phyloP scores from a whole-genome alignment of 2,113 vertebrate species.

The Tonatia bakeri region DNA sequence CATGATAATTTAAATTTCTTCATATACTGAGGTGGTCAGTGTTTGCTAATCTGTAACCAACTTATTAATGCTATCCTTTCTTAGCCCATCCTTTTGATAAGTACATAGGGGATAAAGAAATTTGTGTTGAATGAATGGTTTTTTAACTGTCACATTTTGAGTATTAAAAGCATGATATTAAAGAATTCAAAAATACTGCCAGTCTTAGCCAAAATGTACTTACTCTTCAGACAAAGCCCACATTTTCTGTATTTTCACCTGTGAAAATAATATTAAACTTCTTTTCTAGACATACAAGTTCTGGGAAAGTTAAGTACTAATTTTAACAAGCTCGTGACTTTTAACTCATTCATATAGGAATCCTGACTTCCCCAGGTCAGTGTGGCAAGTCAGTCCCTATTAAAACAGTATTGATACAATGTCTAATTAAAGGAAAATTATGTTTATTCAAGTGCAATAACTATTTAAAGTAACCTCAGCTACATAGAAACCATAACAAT shows the following conservation, averaged over 20 bases:
- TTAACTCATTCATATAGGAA: not conserved
- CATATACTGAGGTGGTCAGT: not conserved
- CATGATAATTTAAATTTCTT: not conserved
- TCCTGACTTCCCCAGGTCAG: not conserved
- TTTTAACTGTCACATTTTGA: not conserved
- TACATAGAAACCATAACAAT: not conserved
- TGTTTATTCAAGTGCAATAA: constrained; percentile 44
- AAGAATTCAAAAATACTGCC: not conserved
- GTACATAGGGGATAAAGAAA: not conserved
- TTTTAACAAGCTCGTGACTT: not conserved
- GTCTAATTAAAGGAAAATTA: constrained; percentile 52
- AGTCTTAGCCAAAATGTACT: not conserved
- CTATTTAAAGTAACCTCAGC: constrained; percentile 32
- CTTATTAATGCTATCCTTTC: not conserved
- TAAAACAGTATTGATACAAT: constrained; percentile 46
- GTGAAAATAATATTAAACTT: not conserved
- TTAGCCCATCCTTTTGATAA: not conserved
- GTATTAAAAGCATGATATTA: not conserved
- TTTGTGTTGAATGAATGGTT: not conserved
- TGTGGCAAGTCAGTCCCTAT: not conserved
- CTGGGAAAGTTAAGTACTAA: not conserved
- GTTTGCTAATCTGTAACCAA: not conserved
- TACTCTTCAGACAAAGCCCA: not conserved
- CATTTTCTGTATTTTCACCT: not conserved
- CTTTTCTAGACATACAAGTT: not conserved